Evolutionary conservation across 2,797 vertebrate species (phyloP), one percentile per base, ranked within the genome.

Genomic region (Glossophaga mutica): DNA sequence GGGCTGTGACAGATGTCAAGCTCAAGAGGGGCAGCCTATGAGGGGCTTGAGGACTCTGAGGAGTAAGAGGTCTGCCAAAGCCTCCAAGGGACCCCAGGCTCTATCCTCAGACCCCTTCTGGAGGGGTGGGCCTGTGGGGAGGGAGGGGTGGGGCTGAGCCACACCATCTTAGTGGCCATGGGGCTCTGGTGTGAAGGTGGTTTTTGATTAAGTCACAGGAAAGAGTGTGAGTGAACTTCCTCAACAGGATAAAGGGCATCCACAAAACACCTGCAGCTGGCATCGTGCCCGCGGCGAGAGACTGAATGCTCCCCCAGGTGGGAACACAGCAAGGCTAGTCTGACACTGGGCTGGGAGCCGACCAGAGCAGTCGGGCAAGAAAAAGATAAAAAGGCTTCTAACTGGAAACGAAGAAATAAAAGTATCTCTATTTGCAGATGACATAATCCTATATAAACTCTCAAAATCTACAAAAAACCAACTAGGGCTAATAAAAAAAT

Each of bases 221-320:
- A 29, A 22, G 50, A 37, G n/a, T 7, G 8, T 11, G 21, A 15
- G 4, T 46, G 50, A 37, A 44, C 48, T 24, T 70, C 32, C 32
- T 37, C 1, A 1, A 37, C 65, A 32, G 50, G 39, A 29, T 2
- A 22, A 59, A 39, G 52, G 48, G 67, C 32, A 3, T 22, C 50
- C 24, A 10, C 39, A 34, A 21, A 90, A 57, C 57, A 32, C 50
- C 37, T 22, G 26, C 26, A 14, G 87, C 1, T 15, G 12, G n/a
- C 29, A 2, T 7, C 26, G 11, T 0, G 8, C 9, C 24, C 0
- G 18, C 0, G 2, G 3, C 5, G 78, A 73, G 18, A 59, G 52
- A 16, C 42, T 22, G 67, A 10, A 29, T 1, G 18, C 18, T 5
- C 15, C 26, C 48, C 32, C 3, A 65, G 44, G 26, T 65, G 16